phyloP scores from a whole-genome alignment of 2,113 vertebrate genomes.

The Labeo rohita region DNA sequence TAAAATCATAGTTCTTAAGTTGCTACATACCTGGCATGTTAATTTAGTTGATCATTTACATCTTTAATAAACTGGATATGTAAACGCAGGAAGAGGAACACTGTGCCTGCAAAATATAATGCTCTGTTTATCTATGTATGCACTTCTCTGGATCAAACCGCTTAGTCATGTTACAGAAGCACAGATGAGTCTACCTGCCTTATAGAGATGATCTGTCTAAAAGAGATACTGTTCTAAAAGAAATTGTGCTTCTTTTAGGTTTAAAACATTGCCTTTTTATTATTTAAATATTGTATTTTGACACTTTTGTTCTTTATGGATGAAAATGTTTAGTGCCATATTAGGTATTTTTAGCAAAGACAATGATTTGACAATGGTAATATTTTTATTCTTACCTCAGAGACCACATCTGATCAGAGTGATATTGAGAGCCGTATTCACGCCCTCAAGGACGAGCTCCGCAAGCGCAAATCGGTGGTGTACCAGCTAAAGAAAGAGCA shows the following conservation, averaged over 20 bases:
- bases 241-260: not conserved
- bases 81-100: not conserved
- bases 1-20: not conserved
- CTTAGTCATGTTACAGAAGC: slow-evolving; percentile 50
- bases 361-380: not conserved
- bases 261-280: not conserved
- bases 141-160: slow-evolving; percentile 63
- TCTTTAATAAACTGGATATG: not conserved
- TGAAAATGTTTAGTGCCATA: slow-evolving; percentile 7
- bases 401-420: slow-evolving; percentile 93
- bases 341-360: not conserved
- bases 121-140: slow-evolving; percentile 61
- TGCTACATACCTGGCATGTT: not conserved
- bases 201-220: not conserved
- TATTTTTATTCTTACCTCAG: slow-evolving; percentile 67
- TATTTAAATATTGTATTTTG: not conserved
- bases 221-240: not conserved
- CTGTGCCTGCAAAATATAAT: slow-evolving; percentile 57
- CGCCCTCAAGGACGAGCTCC: slow-evolving; percentile 90
- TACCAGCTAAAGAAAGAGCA: slow-evolving; percentile 94
- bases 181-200: not conserved
- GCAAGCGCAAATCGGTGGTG: slow-evolving; percentile 89
- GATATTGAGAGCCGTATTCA: slow-evolving; percentile 92
- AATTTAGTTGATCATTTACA: not conserved
- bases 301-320: not conserved